A percentile compares a stretch with the other conserved stretches of the same genome.
These are phyloP conservation scores for Ganaspis brasiliensis DNA, from an alignment of 2,888 invertebrate genomes.

Conservation along the genomic window DNA sequence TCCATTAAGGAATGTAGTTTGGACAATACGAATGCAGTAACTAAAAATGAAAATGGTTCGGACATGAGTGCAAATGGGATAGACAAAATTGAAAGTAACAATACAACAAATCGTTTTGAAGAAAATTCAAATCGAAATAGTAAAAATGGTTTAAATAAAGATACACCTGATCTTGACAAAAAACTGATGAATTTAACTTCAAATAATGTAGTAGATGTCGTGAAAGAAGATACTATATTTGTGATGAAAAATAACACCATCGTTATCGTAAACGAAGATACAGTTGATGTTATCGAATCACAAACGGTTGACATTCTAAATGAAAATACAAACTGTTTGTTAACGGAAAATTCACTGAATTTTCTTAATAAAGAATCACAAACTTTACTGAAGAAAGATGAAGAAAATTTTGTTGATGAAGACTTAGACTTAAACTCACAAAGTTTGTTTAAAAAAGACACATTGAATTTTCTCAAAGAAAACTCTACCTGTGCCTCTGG, in stretches of 20 bases:
- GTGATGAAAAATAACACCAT: not conserved
- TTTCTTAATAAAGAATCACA: not conserved
- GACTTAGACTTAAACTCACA: too few species aligned
- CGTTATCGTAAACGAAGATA: not conserved
- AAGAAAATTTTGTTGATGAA: too few species aligned
- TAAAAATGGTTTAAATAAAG: too few species aligned
- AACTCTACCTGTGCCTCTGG: not conserved
- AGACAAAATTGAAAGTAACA: not conserved
- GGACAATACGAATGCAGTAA: too few species aligned
- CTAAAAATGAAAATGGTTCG: too few species aligned
- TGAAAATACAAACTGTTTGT: not conserved
- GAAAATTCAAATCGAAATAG: too few species aligned
- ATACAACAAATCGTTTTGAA: too few species aligned
- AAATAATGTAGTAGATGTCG: not conserved
- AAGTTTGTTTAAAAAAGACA: not conserved
- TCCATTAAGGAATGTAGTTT: too few species aligned
- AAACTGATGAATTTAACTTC: too few species aligned
- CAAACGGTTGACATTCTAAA: not conserved
- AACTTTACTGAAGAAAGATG: not conserved
- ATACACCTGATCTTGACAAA: too few species aligned
- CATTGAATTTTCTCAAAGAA: not conserved
- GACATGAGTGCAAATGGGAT: too few species aligned
- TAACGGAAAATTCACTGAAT: not conserved
- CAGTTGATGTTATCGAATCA: not conserved
- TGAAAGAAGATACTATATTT: not conserved